These are phyloP conservation scores for Meloidogyne floridensis DNA, from an alignment of 1,140 invertebrate genomes.

Conservation along the genomic window DNA sequence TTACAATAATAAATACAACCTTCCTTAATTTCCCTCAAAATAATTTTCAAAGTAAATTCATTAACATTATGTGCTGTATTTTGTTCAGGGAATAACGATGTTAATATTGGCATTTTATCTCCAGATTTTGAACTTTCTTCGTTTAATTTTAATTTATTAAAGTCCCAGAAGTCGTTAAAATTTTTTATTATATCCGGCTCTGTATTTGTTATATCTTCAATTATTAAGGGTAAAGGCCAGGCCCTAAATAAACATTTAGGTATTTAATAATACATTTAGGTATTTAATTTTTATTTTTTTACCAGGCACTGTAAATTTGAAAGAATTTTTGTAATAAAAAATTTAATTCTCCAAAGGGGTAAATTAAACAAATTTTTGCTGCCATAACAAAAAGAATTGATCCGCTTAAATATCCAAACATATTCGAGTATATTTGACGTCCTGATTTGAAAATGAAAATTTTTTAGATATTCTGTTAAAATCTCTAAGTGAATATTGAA, in stretches of 20 bases:
- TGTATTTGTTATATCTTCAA: conserved; percentile 10
- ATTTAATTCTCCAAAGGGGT: conserved; percentile 6
- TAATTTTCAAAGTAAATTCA: background rate
- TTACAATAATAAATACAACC: background rate
- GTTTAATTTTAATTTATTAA: background rate
- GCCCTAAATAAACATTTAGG: background rate
- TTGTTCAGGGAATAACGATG: conserved; percentile 15
- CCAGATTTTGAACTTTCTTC: no score
- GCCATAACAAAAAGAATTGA: conserved; percentile 2
- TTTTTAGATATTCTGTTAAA: background rate
- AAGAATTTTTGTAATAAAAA: conserved; percentile 14
- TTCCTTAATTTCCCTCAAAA: background rate
- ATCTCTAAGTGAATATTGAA: no score
- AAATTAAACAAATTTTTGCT: conserved; percentile 23
- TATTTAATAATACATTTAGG: no score
- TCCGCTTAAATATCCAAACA: conserved; percentile 14
- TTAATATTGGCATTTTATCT: conserved; percentile 10
- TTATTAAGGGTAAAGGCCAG: background rate
- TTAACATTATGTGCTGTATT: conserved; percentile 15
- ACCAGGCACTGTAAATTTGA: conserved; percentile 15
- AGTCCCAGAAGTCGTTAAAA: conserved; percentile 6
- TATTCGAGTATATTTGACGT: conserved; percentile 9
- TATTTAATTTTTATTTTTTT: background rate
- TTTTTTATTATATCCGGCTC: background rate
- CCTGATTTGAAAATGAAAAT: background rate